Conservation (phyloP, 1,140 invertebrate genomes). For the Heliothis subflexa region DNA sequence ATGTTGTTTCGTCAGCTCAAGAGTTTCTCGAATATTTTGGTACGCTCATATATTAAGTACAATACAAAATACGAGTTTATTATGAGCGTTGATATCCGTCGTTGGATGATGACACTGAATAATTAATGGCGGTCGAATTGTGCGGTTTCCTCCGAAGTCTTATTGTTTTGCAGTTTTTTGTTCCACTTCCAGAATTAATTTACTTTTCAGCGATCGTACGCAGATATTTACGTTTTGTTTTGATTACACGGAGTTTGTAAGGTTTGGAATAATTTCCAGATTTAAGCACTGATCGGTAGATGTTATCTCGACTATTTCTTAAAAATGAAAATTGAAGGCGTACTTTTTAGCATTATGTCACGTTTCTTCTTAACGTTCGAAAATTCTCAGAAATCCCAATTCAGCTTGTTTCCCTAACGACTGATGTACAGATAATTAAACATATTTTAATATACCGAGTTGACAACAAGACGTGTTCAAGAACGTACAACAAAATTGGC, state of each 20-base stretch:
- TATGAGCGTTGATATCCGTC: slow-evolving; percentile 55
- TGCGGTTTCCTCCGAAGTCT: slow-evolving; percentile 77
- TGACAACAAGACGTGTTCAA: slow-evolving; percentile 47
- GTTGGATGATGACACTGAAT: slow-evolving; percentile 70
- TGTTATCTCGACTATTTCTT: slow-evolving; percentile 4
- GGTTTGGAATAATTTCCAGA: slow-evolving; percentile 16
- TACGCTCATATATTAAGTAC: slow-evolving; percentile 22
- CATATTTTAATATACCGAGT: slow-evolving; percentile 44
- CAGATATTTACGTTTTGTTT: slow-evolving; percentile 62
- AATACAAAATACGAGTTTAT: slow-evolving; percentile 49
- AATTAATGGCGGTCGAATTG: slow-evolving; percentile 76
- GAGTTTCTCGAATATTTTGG: not conserved
- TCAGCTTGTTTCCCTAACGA: slow-evolving; percentile 1
- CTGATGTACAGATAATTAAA: slow-evolving; percentile 41
- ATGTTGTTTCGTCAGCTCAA: not conserved
- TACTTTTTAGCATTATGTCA: not conserved
- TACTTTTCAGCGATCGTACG: slow-evolving; percentile 68
- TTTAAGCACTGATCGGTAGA: slow-evolving; percentile 14
- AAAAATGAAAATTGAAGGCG: not conserved
- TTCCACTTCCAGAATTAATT: slow-evolving; percentile 78
- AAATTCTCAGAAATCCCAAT: not conserved
- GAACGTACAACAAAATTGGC: slow-evolving; percentile 42
- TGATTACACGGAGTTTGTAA: slow-evolving; percentile 45
- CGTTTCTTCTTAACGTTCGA: not conserved
- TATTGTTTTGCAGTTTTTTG: slow-evolving; percentile 80